A percentile compares a stretch with the other conserved stretches of the same genome.
These are phyloP conservation scores for Naso thynnoides DNA, from an alignment of 2,797 vertebrate genomes.

Conservation along the genomic window DNA sequence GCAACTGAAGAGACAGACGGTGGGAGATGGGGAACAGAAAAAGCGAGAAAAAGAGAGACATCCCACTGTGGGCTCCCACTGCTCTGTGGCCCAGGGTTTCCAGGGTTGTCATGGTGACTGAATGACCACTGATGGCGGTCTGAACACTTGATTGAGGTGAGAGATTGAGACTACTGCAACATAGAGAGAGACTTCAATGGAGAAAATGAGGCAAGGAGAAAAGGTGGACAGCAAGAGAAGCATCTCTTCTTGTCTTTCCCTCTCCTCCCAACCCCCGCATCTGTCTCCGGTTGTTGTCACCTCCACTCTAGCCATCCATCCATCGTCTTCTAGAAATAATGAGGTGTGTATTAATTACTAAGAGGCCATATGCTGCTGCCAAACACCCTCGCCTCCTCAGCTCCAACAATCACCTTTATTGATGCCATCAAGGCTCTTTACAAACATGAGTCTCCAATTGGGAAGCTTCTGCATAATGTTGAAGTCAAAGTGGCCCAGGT, in stretches of 20 bases:
- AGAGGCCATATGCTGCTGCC: slow-evolving; percentile 59
- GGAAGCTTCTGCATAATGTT: slow-evolving; percentile 11
- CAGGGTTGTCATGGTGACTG: slow-evolving; percentile 78
- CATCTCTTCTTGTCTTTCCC: not conserved
- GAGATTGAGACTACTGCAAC: slow-evolving; percentile 23
- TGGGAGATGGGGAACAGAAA: slow-evolving; percentile 7
- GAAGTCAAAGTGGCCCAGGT: slow-evolving; percentile 7
- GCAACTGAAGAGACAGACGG: slow-evolving; percentile 39
- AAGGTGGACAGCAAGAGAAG: slow-evolving; percentile 16
- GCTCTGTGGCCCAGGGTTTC: slow-evolving; percentile 60
- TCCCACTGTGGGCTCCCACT: slow-evolving; percentile 58
- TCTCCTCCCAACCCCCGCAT: slow-evolving; percentile 13
- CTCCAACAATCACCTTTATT: slow-evolving; percentile 35
- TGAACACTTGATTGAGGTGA: slow-evolving; percentile 68
- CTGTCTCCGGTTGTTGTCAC: slow-evolving; percentile 49
- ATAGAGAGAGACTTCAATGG: slow-evolving; percentile 17
- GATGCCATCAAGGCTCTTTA: slow-evolving; percentile 30
- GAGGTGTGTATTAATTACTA: slow-evolving; percentile 72
- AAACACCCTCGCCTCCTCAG: slow-evolving; percentile 10
- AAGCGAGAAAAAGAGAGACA: slow-evolving; percentile 32
- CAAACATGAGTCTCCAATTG: slow-evolving; percentile 28
- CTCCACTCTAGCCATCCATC: slow-evolving; percentile 57
- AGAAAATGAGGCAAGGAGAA: slow-evolving; percentile 28
- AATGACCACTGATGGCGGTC: slow-evolving; percentile 66
- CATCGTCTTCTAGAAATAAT: slow-evolving; percentile 66